Conservation (phyloP, 1,140 invertebrate genomes). For the Pomphorhynchus laevis region DNA sequence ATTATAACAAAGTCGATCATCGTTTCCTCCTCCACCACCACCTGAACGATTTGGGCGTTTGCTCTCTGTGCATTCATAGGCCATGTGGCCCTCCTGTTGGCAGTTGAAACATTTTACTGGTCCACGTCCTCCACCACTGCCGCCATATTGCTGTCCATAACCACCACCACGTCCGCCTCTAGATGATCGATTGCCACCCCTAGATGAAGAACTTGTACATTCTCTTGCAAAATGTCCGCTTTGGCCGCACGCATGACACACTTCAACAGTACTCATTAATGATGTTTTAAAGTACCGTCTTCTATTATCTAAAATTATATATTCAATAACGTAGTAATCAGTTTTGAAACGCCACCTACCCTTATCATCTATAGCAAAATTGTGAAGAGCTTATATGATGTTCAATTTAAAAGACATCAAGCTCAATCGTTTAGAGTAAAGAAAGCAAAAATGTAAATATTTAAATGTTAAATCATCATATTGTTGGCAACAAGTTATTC, state of each 20-base stretch:
- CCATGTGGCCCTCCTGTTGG: background rate
- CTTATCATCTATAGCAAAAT: too few species aligned
- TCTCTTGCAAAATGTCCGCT: conserved; percentile 25
- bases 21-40: conserved; percentile 5
- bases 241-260: conserved; percentile 22
- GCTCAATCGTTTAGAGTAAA: too few species aligned
- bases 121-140: conserved; percentile 3
- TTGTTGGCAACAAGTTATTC: too few species aligned
- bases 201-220: conserved; percentile 12
- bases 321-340: too few species aligned
- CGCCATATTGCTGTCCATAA: conserved; percentile 2
- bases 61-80: background rate
- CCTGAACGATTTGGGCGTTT: background rate
- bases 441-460: too few species aligned
- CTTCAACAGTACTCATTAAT: too few species aligned
- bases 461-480: too few species aligned
- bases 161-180: conserved; percentile 4
- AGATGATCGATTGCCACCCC: conserved; percentile 5
- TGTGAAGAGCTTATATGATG: too few species aligned
- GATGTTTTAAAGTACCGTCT: too few species aligned
- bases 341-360: too few species aligned
- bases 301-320: too few species aligned
- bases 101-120: background rate
- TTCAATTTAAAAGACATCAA: too few species aligned
- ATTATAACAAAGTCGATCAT: conserved; percentile 9